phyloP scores from a whole-genome alignment of 2,113 vertebrate genomes.

The Acanthisitta chloris region DNA sequence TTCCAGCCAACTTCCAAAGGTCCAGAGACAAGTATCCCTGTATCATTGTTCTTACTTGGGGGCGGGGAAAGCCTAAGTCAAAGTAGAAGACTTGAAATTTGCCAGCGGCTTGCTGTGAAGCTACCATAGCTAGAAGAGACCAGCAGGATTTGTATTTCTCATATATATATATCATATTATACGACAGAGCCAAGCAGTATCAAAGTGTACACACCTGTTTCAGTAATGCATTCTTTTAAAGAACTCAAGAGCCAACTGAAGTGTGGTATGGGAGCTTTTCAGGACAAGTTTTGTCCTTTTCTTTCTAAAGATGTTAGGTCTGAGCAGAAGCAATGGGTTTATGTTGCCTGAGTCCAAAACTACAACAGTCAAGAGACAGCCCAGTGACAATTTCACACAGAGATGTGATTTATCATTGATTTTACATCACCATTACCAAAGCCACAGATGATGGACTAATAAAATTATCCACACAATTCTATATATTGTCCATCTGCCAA shows the following conservation, averaged over 20 bases:
- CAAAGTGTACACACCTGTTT: neutral
- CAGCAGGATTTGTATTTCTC: neutral
- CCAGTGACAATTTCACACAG: neutral
- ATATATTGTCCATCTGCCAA: neutral
- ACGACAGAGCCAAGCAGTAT: neutral
- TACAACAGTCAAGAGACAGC: neutral
- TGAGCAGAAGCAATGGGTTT: neutral
- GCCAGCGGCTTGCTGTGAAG: neutral
- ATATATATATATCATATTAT: neutral
- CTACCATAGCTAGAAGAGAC: neutral
- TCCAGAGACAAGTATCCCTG: neutral
- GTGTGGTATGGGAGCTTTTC: neutral
- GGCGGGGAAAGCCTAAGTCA: neutral
- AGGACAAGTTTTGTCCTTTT: neutral
- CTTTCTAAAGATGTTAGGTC: neutral
- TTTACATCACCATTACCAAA: neutral
- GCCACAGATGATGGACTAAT: neutral
- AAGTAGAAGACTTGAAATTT: neutral
- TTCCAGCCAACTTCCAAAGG: neutral
- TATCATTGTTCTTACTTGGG: neutral
- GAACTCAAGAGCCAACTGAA: neutral
- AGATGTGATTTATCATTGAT: constrained; percentile 7
- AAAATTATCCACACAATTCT: neutral
- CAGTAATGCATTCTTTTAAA: neutral
- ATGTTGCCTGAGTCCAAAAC: neutral